A percentile compares a stretch with the other conserved stretches of the same genome.
These are phyloP conservation scores for Trematomus loennbergii DNA, from an alignment of 2,113 vertebrate genomes.

Conservation along the genomic window DNA sequence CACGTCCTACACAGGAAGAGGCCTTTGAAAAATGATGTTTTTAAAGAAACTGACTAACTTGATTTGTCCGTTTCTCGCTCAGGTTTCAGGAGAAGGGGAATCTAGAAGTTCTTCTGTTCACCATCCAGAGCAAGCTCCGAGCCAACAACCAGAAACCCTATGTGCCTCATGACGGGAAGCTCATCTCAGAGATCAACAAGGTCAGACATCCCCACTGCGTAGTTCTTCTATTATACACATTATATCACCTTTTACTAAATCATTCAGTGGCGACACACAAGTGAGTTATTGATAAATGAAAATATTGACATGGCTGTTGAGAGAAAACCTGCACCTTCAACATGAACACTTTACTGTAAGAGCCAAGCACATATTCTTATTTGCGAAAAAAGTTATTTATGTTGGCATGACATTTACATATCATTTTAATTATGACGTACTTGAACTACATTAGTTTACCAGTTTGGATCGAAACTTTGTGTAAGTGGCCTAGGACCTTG, in stretches of 20 bases:
- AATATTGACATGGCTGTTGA: background rate
- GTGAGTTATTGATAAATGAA: background rate
- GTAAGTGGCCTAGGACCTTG: too few relatives aligned
- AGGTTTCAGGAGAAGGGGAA: constrained; percentile 99
- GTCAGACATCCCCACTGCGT: constrained; percentile 65
- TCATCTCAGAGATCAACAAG: constrained; percentile 96
- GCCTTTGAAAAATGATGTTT: background rate
- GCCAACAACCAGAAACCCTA: constrained; percentile 94
- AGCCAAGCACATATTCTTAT: too few relatives aligned
- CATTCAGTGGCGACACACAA: background rate
- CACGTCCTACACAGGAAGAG: background rate
- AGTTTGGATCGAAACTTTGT: too few relatives aligned
- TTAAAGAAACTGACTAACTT: background rate
- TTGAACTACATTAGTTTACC: too few relatives aligned
- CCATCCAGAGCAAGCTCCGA: constrained; percentile 96
- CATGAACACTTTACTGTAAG: too few relatives aligned
- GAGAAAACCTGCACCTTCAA: background rate
- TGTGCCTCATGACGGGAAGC: constrained; percentile 91
- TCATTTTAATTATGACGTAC: too few relatives aligned
- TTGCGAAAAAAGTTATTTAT: too few relatives aligned
- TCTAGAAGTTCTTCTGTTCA: constrained; percentile 96
- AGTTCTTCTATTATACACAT: background rate
- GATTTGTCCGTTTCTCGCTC: constrained; percentile 9
- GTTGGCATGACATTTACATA: too few relatives aligned
- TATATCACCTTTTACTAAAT: background rate